Evolutionary conservation across 1,140 invertebrate species (phyloP), one percentile per base, ranked within the genome.

Genomic region (Tachypleus tridentatus): DNA sequence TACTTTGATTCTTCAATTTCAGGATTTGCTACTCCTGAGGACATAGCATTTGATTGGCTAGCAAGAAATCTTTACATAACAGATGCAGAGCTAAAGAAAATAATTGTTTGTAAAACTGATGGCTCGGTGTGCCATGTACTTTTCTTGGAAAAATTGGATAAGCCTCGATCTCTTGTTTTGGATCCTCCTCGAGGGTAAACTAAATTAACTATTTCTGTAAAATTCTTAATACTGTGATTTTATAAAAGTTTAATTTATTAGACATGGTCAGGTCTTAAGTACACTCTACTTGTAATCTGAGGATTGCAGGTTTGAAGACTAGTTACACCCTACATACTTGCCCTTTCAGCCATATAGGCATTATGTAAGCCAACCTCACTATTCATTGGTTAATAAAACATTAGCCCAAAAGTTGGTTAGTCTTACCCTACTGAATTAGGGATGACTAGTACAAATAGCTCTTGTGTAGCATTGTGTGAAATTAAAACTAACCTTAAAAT

Each of bases 21-120:
- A 64, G 69, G 68, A 50, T 57, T 73, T 3, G 52, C 65, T 50
- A 60, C 61, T n/a, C 70, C 72, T 9, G 69, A 74, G 65, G 78
- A 77, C 47, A 60, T 83, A 3, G 76, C 81, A 7, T 69, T 83
- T 5, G 81, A 83, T 69, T 83, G 80, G 78, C 70, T 83, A 29
- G 79, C 78, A 68, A 76, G 78, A 72, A 82, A 82, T 67, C 62
- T 82, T 4, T 82, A 82, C 67, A 80, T 82, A 64, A 79, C 79
- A 47, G 77, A 81, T 60, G 76, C 79, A 4, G 72, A 69, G 7
- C 51, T 71, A 50, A 64, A 68, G 49, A 77, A 77, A 62, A 75
- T 82, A 51, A 78, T 82, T 67, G 81, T 79, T 3, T 75, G 74
- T 11, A 72, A 76, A 48, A 58, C 80, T 57, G 76, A 82, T 69